Conservation (phyloP, 2,888 invertebrate genomes). For the Labia minor region DNA sequence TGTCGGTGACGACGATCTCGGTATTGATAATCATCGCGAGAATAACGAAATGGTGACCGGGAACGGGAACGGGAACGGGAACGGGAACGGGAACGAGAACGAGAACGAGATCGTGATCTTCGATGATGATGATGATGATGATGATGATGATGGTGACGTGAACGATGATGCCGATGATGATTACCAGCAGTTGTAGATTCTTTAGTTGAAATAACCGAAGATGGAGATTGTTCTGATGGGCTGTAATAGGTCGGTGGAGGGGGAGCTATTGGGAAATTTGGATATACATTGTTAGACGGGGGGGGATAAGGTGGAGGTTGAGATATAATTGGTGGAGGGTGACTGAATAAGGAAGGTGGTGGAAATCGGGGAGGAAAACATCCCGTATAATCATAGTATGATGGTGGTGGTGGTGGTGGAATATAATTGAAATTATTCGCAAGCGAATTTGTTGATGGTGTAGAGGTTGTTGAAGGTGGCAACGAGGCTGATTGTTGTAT, state of each 20-base stretch:
- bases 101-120: neutral
- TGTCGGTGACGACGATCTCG: neutral
- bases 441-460: no score
- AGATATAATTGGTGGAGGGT: neutral
- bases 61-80: neutral
- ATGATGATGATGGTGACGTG: neutral
- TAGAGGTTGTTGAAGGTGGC: no score
- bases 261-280: no score
- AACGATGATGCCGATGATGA: neutral
- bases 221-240: neutral
- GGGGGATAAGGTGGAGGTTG: neutral
- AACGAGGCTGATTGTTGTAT: no score
- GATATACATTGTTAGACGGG: neutral
- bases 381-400: neutral
- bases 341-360: neutral
- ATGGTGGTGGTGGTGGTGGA: neutral
- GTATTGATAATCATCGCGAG: no score
- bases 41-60: neutral
- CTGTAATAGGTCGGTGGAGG: neutral
- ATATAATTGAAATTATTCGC: no score
- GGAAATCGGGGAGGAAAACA: neutral
- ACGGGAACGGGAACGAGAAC: neutral
- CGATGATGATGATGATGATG: neutral
- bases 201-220: neutral
- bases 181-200: neutral